These are phyloP conservation scores for Phortica okadai DNA, from an alignment of 2,888 invertebrate species.

Conservation along the genomic window DNA sequence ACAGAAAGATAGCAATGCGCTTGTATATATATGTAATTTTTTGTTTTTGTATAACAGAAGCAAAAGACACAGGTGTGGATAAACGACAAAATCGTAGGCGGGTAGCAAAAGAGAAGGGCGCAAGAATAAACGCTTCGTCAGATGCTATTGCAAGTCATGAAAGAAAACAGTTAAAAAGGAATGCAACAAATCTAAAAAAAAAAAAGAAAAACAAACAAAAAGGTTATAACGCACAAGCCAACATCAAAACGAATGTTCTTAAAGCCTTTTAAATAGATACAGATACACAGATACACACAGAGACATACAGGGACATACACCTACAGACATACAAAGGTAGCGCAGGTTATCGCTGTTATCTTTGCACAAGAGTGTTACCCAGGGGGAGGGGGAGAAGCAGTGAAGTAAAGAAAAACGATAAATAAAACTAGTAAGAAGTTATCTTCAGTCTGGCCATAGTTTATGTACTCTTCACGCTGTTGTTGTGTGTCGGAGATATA, in stretches of 20 bases:
- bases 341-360: not conserved
- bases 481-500: too few species aligned
- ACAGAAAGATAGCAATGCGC: not conserved
- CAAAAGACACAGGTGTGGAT: too few species aligned
- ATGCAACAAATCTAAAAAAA: not conserved
- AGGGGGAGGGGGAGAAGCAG: not conserved
- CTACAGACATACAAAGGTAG: slow-evolving; percentile 18
- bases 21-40: slow-evolving; percentile 9
- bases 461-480: too few species aligned
- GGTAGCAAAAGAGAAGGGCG: not conserved
- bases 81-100: not conserved
- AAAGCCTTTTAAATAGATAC: slow-evolving; percentile 16
- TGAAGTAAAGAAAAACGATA: not conserved
- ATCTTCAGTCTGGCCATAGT: not conserved
- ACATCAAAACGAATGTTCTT: not conserved
- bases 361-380: not conserved
- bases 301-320: not conserved
- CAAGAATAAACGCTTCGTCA: not conserved
- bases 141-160: not conserved
- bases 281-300: not conserved
- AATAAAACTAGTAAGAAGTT: not conserved
- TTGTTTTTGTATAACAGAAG: not conserved
- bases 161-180: not conserved
- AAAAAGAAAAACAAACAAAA: not conserved
- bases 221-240: not conserved